Conservation (phyloP, 2,888 invertebrate genomes). For the Unio pictorum region DNA sequence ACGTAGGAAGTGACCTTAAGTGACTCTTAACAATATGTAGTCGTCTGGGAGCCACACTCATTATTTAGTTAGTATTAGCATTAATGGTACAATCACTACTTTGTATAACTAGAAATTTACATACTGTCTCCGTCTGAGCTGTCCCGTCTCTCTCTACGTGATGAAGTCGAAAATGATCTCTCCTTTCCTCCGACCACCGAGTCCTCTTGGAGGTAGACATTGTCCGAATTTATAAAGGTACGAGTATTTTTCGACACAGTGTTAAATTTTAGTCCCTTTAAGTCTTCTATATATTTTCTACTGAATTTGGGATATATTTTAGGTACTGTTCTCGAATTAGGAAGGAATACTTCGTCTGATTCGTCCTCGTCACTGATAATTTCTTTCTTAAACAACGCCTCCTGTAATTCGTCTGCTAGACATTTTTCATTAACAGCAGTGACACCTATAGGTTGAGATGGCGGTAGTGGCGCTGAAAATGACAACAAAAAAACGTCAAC, state of each 20-base stretch:
- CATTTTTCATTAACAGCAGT: slow-evolving; percentile 43
- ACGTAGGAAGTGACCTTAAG: too few relatives aligned
- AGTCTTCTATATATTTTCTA: slow-evolving; percentile 39
- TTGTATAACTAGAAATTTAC: background rate
- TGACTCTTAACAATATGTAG: too few relatives aligned
- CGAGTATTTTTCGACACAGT: slow-evolving; percentile 50
- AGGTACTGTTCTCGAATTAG: slow-evolving; percentile 21
- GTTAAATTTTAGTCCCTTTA: slow-evolving; percentile 42
- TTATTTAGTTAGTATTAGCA: too few relatives aligned
- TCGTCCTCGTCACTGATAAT: slow-evolving; percentile 26
- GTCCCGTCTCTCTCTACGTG: slow-evolving; percentile 6
- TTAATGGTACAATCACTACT: too few relatives aligned
- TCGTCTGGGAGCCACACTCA: too few relatives aligned
- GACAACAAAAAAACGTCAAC: background rate
- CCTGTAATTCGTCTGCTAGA: slow-evolving; percentile 57
- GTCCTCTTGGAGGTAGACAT: slow-evolving; percentile 80
- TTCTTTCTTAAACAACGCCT: slow-evolving; percentile 41
- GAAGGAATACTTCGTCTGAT: slow-evolving; percentile 45
- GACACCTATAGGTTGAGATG: slow-evolving; percentile 8
- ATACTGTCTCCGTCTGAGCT: slow-evolving; percentile 9
- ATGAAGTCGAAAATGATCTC: slow-evolving; percentile 6
- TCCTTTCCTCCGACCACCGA: slow-evolving; percentile 24
- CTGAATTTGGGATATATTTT: slow-evolving; percentile 48
- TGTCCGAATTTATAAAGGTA: slow-evolving; percentile 47
- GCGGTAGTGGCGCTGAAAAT: slow-evolving; percentile 18